phyloP scores from a whole-genome alignment of 2,797 vertebrate genomes.

The Leptoclinus maculatus region DNA sequence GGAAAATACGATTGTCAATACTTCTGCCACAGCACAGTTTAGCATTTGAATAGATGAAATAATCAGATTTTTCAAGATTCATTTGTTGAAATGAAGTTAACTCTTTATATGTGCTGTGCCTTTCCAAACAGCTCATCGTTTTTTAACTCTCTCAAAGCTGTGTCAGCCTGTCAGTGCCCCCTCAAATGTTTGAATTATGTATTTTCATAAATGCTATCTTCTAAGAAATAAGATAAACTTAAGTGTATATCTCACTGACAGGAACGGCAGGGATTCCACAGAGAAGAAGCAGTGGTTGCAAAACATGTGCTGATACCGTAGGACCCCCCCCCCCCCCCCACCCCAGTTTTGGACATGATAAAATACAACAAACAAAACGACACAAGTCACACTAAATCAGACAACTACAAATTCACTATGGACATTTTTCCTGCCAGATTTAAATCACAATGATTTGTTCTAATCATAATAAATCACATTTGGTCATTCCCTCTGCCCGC shows the following conservation, averaged over 20 bases:
- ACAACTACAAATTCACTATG: slow-evolving; percentile 64
- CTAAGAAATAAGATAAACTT: slow-evolving; percentile 32
- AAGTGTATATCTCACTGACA: slow-evolving; percentile 14
- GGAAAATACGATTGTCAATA: background rate
- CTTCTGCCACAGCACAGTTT: background rate
- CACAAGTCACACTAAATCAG: slow-evolving; percentile 51
- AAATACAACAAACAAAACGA: slow-evolving; percentile 31
- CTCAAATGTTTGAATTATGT: slow-evolving; percentile 18
- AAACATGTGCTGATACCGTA: slow-evolving; percentile 28
- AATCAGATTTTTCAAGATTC: background rate
- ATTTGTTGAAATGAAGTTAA: slow-evolving; percentile 2
- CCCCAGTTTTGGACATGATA: slow-evolving; percentile 18
- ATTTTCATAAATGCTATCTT: slow-evolving; percentile 23
- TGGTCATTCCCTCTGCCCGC: slow-evolving; percentile 70
- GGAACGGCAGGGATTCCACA: slow-evolving; percentile 3
- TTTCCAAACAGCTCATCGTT: slow-evolving; percentile 18
- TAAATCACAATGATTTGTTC: slow-evolving; percentile 73
- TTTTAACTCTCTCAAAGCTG: slow-evolving; percentile 5
- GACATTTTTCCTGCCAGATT: slow-evolving; percentile 78
- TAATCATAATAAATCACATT: slow-evolving; percentile 81
- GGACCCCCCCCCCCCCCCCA: background rate
- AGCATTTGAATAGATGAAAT: slow-evolving; percentile 14
- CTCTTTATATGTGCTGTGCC: background rate
- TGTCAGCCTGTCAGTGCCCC: slow-evolving; percentile 19
- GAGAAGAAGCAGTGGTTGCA: slow-evolving; percentile 15